Base-by-base conservation (phyloP, 1,140 invertebrate genomes). In the Ostrea denselamellosa region DNA sequence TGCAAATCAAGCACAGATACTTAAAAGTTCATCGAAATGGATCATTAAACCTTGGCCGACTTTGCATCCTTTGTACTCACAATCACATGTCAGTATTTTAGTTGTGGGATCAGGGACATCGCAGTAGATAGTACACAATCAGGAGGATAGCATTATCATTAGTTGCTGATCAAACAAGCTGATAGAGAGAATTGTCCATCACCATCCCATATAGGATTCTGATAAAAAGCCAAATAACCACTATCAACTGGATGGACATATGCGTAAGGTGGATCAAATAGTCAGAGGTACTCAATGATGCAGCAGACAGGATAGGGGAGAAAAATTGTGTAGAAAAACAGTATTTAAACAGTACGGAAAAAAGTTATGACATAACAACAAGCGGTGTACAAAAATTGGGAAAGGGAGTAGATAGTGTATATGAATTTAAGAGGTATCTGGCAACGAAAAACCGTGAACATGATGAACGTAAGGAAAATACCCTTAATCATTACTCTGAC, bases 391-490 rank as follows among this genome's bases (percentile, higher is more conserved):
- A 44, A 44, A 5, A 44, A 44, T 44, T 5, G 34, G 1, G 5
- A 44, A 44, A 19, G 58, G n/a, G 8, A n/a, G 56, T 14, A 19
- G 10, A 62, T 62, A 12, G 58, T 62, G 17, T 62, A 62, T 62
- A 34, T 77, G 68, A 77, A 77, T 77, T 77, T 77, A 12, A 77
- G 28, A 77, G 68, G 28, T 25, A 34, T 77, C 10, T 77, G 68
- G 25, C 9, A 77, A 77, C 68, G 22, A 10, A 22, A 9, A 28
- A 77, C 68, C 68, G 68, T 77, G 9, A 77, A 77, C 14, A 77
- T 77, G 68, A 77, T 77, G 68, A 77, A 83, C 82, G 82, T 83
- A 14, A 52, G 82, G 51, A 83, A 83, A 19, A 44, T 83, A 25
- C 82, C 82, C 14, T 52, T 83, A 54, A 83, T 83, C 44, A 83